Percentiles rank a stretch among this genome's conserved stretches.
Conservation (phyloP, 2,797 vertebrate species). For the Fundulus diaphanus region DNA sequence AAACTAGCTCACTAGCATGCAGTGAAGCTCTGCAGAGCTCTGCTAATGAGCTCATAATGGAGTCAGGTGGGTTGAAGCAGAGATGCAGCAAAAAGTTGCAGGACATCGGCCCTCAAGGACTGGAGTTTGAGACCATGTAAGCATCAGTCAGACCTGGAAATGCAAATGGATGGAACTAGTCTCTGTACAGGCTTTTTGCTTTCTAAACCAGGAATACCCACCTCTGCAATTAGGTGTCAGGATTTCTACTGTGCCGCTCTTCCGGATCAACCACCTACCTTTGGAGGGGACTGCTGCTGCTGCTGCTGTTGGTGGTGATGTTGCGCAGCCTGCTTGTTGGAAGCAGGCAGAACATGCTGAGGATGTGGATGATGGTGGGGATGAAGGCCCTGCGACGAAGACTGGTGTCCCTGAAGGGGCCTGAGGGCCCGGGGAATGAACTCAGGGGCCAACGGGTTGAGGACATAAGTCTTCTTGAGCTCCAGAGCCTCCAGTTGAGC, state of each 20-base stretch:
- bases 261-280: slow-evolving; percentile 80
- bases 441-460: slow-evolving; percentile 97
- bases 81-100: no score
- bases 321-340: slow-evolving; percentile 78
- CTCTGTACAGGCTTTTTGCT: no score
- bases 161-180: no score
- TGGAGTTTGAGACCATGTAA: no score
- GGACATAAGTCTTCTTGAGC: slow-evolving; percentile 98
- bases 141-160: no score
- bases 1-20: no score
- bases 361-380: slow-evolving; percentile 84
- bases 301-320: slow-evolving; percentile 73
- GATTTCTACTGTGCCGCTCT: neutral
- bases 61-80: no score
- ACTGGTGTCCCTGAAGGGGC: slow-evolving; percentile 73
- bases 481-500: slow-evolving; percentile 97
- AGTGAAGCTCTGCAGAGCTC: no score
- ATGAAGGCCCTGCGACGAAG: slow-evolving; percentile 69
- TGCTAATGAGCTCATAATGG: no score
- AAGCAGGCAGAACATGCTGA: slow-evolving; percentile 72
- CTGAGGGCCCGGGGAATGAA: slow-evolving; percentile 97
- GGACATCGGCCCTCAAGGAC: no score
- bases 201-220: no score
- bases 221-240: no score
- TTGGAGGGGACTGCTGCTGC: slow-evolving; percentile 91